Evolutionary conservation across 2,797 vertebrate species (phyloP).

Genomic region (Poeciliopsis infans): DNA sequence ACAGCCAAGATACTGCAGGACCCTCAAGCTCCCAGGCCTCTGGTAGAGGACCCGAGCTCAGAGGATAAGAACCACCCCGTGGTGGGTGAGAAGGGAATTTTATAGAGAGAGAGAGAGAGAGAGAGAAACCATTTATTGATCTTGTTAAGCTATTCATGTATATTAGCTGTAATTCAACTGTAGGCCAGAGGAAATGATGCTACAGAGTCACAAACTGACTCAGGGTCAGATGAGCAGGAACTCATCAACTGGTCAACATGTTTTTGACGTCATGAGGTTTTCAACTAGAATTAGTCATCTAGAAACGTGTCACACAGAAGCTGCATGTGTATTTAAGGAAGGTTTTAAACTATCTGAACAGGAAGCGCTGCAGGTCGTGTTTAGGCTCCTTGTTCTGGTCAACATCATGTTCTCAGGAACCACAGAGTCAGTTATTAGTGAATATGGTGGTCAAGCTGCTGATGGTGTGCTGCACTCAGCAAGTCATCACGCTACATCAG

Average conservation of each 20-base stretch:
- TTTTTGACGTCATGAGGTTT: background rate
- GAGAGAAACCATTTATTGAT: background rate
- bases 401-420: background rate
- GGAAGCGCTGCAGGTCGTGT: background rate
- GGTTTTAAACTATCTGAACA: background rate
- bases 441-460: background rate
- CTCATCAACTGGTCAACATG: background rate
- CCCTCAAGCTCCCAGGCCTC: no score
- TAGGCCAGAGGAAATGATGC: background rate
- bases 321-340: background rate
- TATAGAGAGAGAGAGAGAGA: no score
- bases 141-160: background rate
- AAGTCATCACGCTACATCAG: background rate
- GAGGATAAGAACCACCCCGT: no score
- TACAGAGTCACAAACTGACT: background rate
- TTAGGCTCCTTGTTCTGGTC: background rate
- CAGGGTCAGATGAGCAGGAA: background rate
- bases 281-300: background rate
- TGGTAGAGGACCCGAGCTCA: no score
- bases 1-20: no score
- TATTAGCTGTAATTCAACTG: background rate
- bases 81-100: no score
- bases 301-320: background rate
- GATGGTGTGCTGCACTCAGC: background rate
- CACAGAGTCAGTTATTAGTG: background rate